Evolutionary conservation across 2,888 invertebrate genomes (phyloP).

Genomic region (Corbicula japonica): DNA sequence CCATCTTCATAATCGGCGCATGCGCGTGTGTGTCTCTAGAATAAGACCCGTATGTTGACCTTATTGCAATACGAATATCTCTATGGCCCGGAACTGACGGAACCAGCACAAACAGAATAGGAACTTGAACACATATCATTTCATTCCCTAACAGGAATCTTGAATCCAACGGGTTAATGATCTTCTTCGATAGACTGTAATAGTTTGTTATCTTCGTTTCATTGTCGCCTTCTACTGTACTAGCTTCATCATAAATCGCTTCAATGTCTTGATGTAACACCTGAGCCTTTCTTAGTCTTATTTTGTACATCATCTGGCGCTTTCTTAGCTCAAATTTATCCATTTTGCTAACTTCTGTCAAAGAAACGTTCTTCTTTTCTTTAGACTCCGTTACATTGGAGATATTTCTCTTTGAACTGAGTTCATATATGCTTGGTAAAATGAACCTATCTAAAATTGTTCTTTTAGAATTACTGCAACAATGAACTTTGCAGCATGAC

Average conservation of each 20-base stretch:
- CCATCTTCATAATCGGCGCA: neutral
- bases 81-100: constrained; percentile 3
- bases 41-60: constrained; percentile 12
- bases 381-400: too few relatives aligned
- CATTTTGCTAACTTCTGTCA: neutral
- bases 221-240: neutral
- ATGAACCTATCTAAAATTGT: neutral
- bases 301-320: neutral
- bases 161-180: neutral
- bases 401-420: too few relatives aligned
- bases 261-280: constrained; percentile 2
- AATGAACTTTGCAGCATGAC: too few relatives aligned
- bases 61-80: neutral
- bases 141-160: neutral
- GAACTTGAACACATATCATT: neutral
- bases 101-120: constrained; percentile 3
- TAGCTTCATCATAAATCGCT: neutral
- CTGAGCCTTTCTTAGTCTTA: neutral
- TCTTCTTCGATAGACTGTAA: constrained; percentile 3
- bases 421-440: neutral
- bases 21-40: neutral
- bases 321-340: constrained; percentile 4
- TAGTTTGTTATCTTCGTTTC: too few relatives aligned
- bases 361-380: too few relatives aligned
- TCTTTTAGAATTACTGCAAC: neutral